Evolutionary conservation across 2,888 invertebrate species (phyloP).

Genomic region (Hyposoter didymator): DNA sequence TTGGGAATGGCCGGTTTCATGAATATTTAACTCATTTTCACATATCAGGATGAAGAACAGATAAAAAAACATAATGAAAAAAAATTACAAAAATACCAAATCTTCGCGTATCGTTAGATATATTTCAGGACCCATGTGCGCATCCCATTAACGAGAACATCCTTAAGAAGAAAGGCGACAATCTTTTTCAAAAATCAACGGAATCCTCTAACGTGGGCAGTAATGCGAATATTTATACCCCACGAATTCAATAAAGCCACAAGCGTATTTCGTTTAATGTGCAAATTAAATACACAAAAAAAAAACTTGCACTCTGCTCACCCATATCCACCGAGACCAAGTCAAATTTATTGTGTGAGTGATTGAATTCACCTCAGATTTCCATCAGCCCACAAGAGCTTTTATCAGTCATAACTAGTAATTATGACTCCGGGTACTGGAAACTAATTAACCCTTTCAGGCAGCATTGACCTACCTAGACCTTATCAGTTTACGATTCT

Average conservation of each 20-base stretch:
- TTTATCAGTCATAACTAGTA: too few relatives aligned
- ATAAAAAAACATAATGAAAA: conserved; percentile 20
- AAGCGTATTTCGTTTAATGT: conserved; percentile 5
- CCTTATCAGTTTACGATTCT: too few relatives aligned
- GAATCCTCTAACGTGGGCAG: conserved; percentile 31
- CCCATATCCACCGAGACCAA: background rate
- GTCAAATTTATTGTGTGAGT: background rate
- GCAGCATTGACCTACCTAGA: too few relatives aligned
- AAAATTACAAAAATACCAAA: background rate
- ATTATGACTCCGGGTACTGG: too few relatives aligned
- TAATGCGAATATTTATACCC: conserved; percentile 8
- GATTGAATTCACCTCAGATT: background rate
- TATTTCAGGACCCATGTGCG: conserved; percentile 22
- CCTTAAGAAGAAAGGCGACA: conserved; percentile 20
- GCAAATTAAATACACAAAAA: background rate
- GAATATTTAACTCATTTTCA: conserved; percentile 61
- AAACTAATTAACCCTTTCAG: too few relatives aligned
- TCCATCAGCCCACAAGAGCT: background rate
- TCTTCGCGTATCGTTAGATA: conserved; percentile 28
- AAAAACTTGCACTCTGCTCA: conserved; percentile 13
- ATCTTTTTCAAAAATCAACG: conserved; percentile 13
- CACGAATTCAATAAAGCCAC: conserved; percentile 1
- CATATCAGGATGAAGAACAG: conserved; percentile 26
- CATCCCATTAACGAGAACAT: conserved; percentile 9
- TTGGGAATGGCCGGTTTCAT: conserved; percentile 55